These are phyloP conservation scores for Scleropages formosus DNA, from an alignment of 2,797 vertebrate genomes.

Conservation along the genomic window DNA sequence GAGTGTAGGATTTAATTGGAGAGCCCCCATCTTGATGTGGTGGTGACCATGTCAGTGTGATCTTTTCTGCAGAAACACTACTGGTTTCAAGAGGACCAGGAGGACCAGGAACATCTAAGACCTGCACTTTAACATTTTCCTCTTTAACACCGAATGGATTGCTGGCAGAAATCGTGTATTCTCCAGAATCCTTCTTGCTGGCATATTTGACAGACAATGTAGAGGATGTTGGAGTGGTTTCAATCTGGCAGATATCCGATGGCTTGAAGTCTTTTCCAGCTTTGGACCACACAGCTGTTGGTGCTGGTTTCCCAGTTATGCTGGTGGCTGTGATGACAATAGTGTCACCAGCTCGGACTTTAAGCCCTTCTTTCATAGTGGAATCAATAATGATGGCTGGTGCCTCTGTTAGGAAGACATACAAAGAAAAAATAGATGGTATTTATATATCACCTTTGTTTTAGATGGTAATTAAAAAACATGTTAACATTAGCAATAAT, in stretches of 20 bases:
- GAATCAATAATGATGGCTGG: slow-evolving; percentile 90
- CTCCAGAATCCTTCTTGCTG: slow-evolving; percentile 91
- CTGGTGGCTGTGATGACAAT: slow-evolving; percentile 92
- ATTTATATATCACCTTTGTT: slow-evolving; percentile 29
- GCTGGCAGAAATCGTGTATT: slow-evolving; percentile 91
- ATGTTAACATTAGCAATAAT: slow-evolving; percentile 8
- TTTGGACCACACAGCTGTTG: slow-evolving; percentile 93
- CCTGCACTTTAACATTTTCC: slow-evolving; percentile 87
- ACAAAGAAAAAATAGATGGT: slow-evolving; percentile 27
- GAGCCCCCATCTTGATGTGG: slow-evolving; percentile 91
- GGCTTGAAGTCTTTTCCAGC: slow-evolving; percentile 95
- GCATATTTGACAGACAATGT: slow-evolving; percentile 90
- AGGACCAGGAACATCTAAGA: slow-evolving; percentile 88
- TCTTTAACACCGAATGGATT: slow-evolving; percentile 97
- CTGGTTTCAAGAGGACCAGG: slow-evolving; percentile 90
- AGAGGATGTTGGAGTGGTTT: slow-evolving; percentile 86
- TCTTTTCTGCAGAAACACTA: slow-evolving; percentile 91
- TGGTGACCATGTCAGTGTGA: slow-evolving; percentile 88
- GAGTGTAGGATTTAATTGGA: slow-evolving; percentile 84
- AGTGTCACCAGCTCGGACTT: slow-evolving; percentile 88
- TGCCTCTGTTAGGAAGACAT: slow-evolving; percentile 74
- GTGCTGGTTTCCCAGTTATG: slow-evolving; percentile 91
- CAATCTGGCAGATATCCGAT: slow-evolving; percentile 89
- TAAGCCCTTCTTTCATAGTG: slow-evolving; percentile 90
- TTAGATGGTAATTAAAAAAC: slow-evolving; percentile 21